Evolutionary conservation across 2,113 vertebrate species (phyloP), one percentile per base, ranked within the genome.

Genomic region (Ageneiosus marmoratus): DNA sequence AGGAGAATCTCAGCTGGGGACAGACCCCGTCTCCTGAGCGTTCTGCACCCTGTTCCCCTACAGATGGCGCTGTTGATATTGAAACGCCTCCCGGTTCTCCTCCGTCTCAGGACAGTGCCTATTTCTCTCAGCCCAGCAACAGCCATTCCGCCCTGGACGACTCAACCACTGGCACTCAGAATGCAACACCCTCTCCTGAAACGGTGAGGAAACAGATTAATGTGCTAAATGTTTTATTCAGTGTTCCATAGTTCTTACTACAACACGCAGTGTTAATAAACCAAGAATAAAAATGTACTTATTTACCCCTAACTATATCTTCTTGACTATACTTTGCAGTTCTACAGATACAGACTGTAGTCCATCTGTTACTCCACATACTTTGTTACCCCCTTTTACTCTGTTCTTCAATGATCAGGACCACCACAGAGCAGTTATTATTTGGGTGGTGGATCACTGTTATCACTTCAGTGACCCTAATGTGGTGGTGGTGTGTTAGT

Each of bases 121-220:
- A 93, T 80, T 93, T 93, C 85, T 94, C 93, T 29, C 93, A 94
- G 87, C 89, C 90, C 2, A 89, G 87, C 55, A 55, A 76, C 62
- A 53, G 50, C 13, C 79, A 69, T 5, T n/a, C 80, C 53, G 8
- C 37, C 53, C 62, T 70, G 7, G 86, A 88, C 15, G 85, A 88
- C 2, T 74, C 58, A 15, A 55, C 46, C 3, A 62, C 27, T 1
- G 48, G 79, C 58, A 29, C 34, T 46, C 44, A 16, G 29, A 50
- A 41, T n/a, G 27, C 20, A 18, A 53, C 37, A 2, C 29, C 58
- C 7, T 63, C 51, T 0, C 69, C 79, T 18, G 65, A 82, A 50
- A 79, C n/a, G 83, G 86, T 84, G 48, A 81, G 48, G 9, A 44
- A 46, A 73, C 56, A 22, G 1, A 41, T 13, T 6, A 5, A 20